phyloP scores from a whole-genome alignment of 2,113 vertebrate genomes.

The Carlito syrichta region DNA sequence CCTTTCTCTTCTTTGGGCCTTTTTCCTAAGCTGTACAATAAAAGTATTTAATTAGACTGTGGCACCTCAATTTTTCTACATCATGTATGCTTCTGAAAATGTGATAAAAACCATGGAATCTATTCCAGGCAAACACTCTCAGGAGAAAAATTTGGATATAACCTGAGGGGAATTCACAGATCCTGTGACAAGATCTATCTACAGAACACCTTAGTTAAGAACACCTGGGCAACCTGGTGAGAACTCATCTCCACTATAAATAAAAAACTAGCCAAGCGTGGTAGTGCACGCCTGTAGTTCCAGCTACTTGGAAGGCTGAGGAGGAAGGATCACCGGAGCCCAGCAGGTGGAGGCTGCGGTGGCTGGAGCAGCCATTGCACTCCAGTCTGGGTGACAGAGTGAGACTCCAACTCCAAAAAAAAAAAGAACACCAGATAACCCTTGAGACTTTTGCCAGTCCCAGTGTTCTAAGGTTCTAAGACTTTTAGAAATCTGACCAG shows the following conservation, averaged over 20 bases:
- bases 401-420: too few species aligned
- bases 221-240: too few species aligned
- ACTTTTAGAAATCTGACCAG: background rate
- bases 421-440: background rate
- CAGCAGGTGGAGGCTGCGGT: too few species aligned
- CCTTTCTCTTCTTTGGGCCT: background rate
- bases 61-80: background rate
- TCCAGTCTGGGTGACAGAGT: too few species aligned
- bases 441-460: background rate
- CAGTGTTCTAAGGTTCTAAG: background rate
- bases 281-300: too few species aligned
- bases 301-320: too few species aligned
- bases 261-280: too few species aligned
- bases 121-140: background rate
- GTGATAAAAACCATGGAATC: background rate
- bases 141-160: background rate
- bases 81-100: background rate
- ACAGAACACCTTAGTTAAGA: background rate
- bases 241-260: too few species aligned
- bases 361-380: too few species aligned
- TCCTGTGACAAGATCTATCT: background rate
- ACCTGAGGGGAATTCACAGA: background rate
- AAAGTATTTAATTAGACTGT: background rate
- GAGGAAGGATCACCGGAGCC: too few species aligned
- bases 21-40: background rate